phyloP scores from a whole-genome alignment of 2,888 invertebrate genomes.

The Seira ritae region DNA sequence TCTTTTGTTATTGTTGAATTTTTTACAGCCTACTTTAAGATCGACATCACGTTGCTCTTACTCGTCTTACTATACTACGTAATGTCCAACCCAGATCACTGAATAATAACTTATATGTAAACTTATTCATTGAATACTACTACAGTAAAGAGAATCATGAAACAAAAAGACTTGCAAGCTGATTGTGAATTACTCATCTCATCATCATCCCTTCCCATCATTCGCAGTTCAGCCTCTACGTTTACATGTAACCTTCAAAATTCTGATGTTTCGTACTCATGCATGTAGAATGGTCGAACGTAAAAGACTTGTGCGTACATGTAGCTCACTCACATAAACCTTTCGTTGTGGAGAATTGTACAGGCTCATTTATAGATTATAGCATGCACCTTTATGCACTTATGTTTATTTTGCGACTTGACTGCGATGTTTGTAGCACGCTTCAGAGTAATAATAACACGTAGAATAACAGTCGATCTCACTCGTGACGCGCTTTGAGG shows the following conservation, averaged over 20 bases:
- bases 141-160: not conserved
- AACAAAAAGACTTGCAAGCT: slow-evolving; percentile 15
- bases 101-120: not conserved
- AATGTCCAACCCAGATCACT: slow-evolving; percentile 12
- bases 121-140: not conserved
- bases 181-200: slow-evolving; percentile 15
- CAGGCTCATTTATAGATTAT: not conserved
- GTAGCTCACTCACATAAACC: not conserved
- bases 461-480: not conserved
- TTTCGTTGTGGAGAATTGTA: not conserved
- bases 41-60: slow-evolving; percentile 17
- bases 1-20: slow-evolving; percentile 16
- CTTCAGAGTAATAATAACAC: not conserved
- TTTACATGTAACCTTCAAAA: slow-evolving; percentile 5
- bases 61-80: too few relatives aligned
- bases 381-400: not conserved
- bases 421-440: not conserved
- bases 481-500: not conserved
- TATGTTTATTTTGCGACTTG: not conserved
- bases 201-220: not conserved
- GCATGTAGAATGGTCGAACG: not conserved
- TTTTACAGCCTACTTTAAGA: slow-evolving; percentile 10
- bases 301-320: not conserved
- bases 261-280: not conserved
- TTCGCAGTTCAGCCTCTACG: slow-evolving; percentile 6